Evolutionary conservation across 1,140 invertebrate species (phyloP), one percentile per base, ranked within the genome.

Genomic region (Calosoma granatense): DNA sequence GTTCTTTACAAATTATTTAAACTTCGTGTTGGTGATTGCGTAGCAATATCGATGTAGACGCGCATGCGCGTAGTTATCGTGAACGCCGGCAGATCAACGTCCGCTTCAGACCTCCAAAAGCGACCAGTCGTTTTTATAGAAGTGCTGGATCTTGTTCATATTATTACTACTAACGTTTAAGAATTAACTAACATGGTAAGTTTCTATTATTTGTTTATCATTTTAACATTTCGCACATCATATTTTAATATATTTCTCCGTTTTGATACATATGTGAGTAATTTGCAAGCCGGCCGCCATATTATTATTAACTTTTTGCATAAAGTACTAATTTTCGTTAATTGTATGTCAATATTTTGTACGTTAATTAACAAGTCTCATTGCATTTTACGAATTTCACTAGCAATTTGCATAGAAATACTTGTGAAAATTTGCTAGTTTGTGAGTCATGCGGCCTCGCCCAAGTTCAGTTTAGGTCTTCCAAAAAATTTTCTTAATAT

Each of bases 111-210:
- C 56, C 60, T 61, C 63, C 57, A 56, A 54, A 56, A 58, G 47
- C 59, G 62, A 61, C 59, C 62, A 67, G 64, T 68, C 61, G 57
- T 60, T 61, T 62, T 53, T 61, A 63, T 59, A 56, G 59, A 60
- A 60, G 64, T 68, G 67, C 53, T 66, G 64, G 63, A 60, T 61
- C 62, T 61, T 62, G 63, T 63, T 63, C 60, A 39, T 60, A 56
- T 55, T 58, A 60, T 60, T 63, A 57, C 47, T 17, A 30, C 58
- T 23, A 23, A 53, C 41, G 41, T 56, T 43, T 41, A 51, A 30
- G 60, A 60, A 65, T 65, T 66, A 68, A 65, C 65, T 65, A 70
- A 61, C 57, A 70, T 71, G 70, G 68, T 71, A 61, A 67, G 68
- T 66, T 20, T 39, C 39, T 12, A 11, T 47, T 53, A 15, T 51